phyloP scores from a whole-genome alignment of 1,140 invertebrate genomes.

The Pectinophora gossypiella region DNA sequence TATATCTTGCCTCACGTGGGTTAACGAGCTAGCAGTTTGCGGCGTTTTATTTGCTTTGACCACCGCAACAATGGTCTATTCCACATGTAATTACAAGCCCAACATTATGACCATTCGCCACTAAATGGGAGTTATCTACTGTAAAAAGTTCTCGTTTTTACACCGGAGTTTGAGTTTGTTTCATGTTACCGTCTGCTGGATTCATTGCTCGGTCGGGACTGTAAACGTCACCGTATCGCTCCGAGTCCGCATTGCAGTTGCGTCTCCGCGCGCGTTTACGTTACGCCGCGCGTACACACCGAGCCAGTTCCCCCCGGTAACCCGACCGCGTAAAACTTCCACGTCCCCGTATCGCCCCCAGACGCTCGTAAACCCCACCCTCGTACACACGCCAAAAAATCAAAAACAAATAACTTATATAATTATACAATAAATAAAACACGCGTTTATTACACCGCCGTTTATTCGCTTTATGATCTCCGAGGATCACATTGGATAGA shows the following conservation, averaged over 20 bases:
- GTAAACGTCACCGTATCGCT: constrained; percentile 34
- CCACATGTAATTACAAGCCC: constrained; percentile 25
- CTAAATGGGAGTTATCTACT: constrained; percentile 32
- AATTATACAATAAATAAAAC: constrained; percentile 60
- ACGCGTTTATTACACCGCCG: constrained; percentile 49
- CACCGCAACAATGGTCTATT: constrained; percentile 35
- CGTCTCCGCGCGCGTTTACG: not conserved
- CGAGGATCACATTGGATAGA: constrained; percentile 54
- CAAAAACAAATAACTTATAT: constrained; percentile 24
- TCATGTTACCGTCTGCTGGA: constrained; percentile 33
- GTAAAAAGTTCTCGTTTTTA: constrained; percentile 40
- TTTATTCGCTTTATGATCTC: constrained; percentile 65
- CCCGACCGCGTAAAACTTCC: not conserved
- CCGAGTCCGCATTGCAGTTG: constrained; percentile 19
- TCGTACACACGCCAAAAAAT: constrained; percentile 21
- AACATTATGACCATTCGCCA: not conserved
- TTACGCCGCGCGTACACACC: constrained; percentile 3
- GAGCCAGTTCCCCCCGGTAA: not conserved
- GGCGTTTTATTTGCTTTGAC: constrained; percentile 23
- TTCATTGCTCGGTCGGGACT: constrained; percentile 37
- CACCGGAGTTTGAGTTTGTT: constrained; percentile 29
- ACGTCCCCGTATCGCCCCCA: constrained; percentile 16
- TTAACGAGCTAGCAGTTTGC: constrained; percentile 4
- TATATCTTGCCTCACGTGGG: too few relatives aligned
- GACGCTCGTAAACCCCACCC: constrained; percentile 42